Evolutionary conservation across 2,113 vertebrate species (phyloP), one percentile per base, ranked within the genome.

Genomic region (Podilymbus podiceps): DNA sequence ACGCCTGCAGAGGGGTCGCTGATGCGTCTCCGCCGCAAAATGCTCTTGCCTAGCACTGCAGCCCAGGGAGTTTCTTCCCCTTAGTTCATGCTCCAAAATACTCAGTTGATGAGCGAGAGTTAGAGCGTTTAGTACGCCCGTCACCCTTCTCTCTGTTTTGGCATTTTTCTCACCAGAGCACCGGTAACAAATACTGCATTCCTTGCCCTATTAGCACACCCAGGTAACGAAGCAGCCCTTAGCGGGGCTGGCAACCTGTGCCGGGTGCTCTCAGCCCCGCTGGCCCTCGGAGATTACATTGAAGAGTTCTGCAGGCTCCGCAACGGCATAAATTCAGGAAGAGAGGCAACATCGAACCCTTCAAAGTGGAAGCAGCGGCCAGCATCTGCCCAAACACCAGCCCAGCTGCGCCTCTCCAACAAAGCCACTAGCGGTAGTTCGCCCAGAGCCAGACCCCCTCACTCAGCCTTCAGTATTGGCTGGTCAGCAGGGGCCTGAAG

Each of bases 281-380:
- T 5, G 86, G 83, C 93, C 64, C 69, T 52, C 12, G 1, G 60
- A 74, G 89, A 38, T 87, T 40, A 49, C 53, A 46, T 2, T 18
- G 58, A 76, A 73, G 80, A 88, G 87, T 91, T 81, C 75, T 88
- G 83, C 92, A 72, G 90, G 93, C 94, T 96, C 95, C 85, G 30
- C 93, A 85, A 83, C 3, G 15, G 75, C 55, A 79, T 0, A 3
- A 80, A 77, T 44, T 69, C 64, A 85, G 67, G 64, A 88, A 78
- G 56, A 83, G 6, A 9, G 47, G 77, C 66, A 79, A 71, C 63
- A 42, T 47, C 9, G 63, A 88, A 92, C 77, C 53, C 55, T 93
- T 59, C 4, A 0, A 73, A 73, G 91, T 67, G 62, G 94, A 95
- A 91, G 95, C 90, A 95, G 89, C 89, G 95, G 95, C 90, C 90